Evolutionary conservation across 2,888 invertebrate species (phyloP).

Genomic region (Lepetodrilus schrolli): DNA sequence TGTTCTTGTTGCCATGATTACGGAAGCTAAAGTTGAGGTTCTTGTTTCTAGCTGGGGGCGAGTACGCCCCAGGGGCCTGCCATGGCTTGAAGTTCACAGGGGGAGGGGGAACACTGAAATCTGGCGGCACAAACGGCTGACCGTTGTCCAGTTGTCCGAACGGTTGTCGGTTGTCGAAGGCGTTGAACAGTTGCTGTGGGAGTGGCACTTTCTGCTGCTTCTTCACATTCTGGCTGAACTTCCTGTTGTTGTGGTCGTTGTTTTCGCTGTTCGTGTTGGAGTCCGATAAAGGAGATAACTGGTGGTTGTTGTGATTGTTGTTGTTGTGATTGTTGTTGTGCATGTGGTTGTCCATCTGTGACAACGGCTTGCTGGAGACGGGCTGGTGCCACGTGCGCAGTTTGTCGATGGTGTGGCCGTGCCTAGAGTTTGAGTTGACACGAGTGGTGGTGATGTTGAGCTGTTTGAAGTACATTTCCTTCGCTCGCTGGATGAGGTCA

Average conservation of each 20-base stretch:
- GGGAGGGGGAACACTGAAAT: constrained; percentile 5
- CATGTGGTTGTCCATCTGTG: not conserved
- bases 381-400: not conserved
- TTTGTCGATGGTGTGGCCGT: constrained; percentile 32
- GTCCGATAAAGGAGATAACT: too few species aligned
- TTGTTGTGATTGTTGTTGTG: not conserved
- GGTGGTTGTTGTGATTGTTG: not conserved
- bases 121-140: constrained; percentile 7
- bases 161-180: constrained; percentile 46
- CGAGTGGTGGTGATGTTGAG: constrained; percentile 34
- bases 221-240: not conserved
- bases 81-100: constrained; percentile 10
- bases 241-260: constrained; percentile 7
- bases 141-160: constrained; percentile 1
- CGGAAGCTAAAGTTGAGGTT: not conserved
- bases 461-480: constrained; percentile 47
- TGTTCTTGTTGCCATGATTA: not conserved
- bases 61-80: not conserved
- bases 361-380: not conserved
- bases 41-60: not conserved
- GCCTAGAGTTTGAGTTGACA: constrained; percentile 39
- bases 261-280: not conserved
- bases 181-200: constrained; percentile 54
- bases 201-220: too few species aligned
- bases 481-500: constrained; percentile 54